Evolutionary conservation across 1,140 invertebrate genomes (phyloP), one percentile per base, ranked within the genome.

Genomic region (Rhagoletis zephyria): DNA sequence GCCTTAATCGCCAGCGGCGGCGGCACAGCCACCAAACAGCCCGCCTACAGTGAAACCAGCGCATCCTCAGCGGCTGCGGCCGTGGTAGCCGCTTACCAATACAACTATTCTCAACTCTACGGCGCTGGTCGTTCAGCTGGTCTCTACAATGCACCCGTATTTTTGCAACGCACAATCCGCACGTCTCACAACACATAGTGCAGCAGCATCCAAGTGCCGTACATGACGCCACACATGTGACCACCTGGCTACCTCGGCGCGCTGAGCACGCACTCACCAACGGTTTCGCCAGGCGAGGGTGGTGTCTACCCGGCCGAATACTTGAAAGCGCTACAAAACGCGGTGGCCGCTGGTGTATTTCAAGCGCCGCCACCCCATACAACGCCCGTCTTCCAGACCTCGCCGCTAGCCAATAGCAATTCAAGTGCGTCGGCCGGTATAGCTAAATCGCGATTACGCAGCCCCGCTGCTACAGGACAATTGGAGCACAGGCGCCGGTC

Each of bases 91-190:
- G 85, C 65, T 42, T 88, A 87, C 85, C 87, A 85, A 30, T 65
- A 86, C 9, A 88, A 87, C 42, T 88, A 87, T 30, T 42, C 64
- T 9, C 88, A 88, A 14, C 12, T 88, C 0, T 88, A 88, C 60
- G 88, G 87, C 16, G 87, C 51, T 30, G 77, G 87, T 61, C 45
- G 74, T 0, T 6, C 48, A 19, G 74, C 87, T 1, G 87, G 85
- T 9, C 51, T 88, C 3, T 88, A 88, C 63, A 85, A 74, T 40
- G 64, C 86, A 16, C 63, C 86, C n/a, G 40, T 65, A 56, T 87
- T 6, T 87, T 87, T 70, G 6, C 86, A 3, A 64, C 63, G 3
- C 86, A 67, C 12, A 61, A 65, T 60, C 51, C 85, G 6, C 87
- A 70, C 4, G 87, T 87, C 1, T 59, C 85, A 42, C 85, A 85